Evolutionary conservation across 1,140 invertebrate species (phyloP).

Genomic region (Lordiphosa mommai): DNA sequence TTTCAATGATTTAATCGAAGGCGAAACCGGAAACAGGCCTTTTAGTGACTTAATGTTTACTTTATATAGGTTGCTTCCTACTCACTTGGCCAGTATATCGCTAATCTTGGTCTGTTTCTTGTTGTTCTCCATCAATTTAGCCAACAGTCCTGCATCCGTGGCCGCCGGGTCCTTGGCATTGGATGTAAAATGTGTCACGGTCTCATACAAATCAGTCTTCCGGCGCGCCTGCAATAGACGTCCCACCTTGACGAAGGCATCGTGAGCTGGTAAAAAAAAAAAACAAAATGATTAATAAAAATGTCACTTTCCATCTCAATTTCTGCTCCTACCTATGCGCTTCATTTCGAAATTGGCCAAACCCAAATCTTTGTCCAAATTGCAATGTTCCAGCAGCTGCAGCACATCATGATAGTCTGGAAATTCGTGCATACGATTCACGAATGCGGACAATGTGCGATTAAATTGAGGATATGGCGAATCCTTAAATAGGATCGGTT

Average conservation of each 20-base stretch:
- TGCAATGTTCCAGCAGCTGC: constrained; percentile 80
- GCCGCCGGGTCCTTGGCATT: constrained; percentile 81
- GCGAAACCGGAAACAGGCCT: too few relatives aligned
- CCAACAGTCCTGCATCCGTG: constrained; percentile 78
- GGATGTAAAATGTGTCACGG: constrained; percentile 69
- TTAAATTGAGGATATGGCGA: constrained; percentile 81
- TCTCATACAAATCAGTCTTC: constrained; percentile 81
- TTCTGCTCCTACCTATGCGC: constrained; percentile 79
- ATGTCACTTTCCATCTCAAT: not conserved
- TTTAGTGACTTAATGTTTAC: not conserved
- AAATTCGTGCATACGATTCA: constrained; percentile 80
- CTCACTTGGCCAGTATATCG: constrained; percentile 81
- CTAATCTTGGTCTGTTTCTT: constrained; percentile 80
- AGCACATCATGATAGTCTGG: constrained; percentile 83
- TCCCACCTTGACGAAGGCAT: constrained; percentile 81
- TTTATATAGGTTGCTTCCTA: not conserved
- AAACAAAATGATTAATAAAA: constrained; percentile 4
- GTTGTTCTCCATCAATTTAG: constrained; percentile 80
- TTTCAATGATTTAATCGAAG: too few relatives aligned
- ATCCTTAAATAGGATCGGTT: constrained; percentile 79
- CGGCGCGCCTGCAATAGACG: constrained; percentile 81
- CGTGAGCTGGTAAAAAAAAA: constrained; percentile 74
- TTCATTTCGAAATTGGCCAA: constrained; percentile 77
- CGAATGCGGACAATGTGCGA: constrained; percentile 81
- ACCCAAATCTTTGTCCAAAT: constrained; percentile 75